Base-by-base conservation (phyloP, 2,113 vertebrate species). In the Phocoena sinus region DNA sequence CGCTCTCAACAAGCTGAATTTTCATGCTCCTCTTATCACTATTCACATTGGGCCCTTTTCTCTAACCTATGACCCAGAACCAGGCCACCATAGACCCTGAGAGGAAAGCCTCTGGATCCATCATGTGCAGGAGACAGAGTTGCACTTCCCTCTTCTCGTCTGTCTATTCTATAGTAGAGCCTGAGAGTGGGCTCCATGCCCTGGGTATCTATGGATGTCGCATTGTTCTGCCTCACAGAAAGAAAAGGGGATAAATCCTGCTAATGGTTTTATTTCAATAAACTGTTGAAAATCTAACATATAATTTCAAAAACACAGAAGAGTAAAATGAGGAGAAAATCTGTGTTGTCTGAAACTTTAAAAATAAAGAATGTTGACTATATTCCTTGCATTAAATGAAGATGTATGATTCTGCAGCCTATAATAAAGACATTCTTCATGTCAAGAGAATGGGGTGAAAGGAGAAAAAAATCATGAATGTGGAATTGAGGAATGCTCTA, bases 241-340 rank as follows among this genome's bases (percentile, higher is more conserved):
- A 68, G 68, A 53, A 86, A 77, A 71, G 17, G 63, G 56, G 12
- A 38, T 10, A 73, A 31, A 56, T 56, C 44, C 77, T 58, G n/a
- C 25, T 60, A 36, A 79, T n/a, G 9, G 14, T 73, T 77, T 95
- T 53, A 47, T 47, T 63, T 80, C 63, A 92, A 91, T 68, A 83
- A 63, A 68, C 2, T 31, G 25, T 80, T 85, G 85, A 73, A 91
- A 91, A 70, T 41, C 71, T 89, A 70, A n/a, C 12, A 56, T 15
- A 31, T 31, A 65, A 88, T 81, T 93, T 84, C 74, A 80, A 96
- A 91, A 96, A 56, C 36, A 86, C 28, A 96, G 10, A 94, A 85
- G 62, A 86, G 31, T 58, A 71, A 33, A 79, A 33, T 58, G 28
- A 77, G 14, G 25, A 79, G 44, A 82, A 56, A 91, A 86, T 86